These are phyloP conservation scores for Mobula birostris DNA, from an alignment of 2,113 vertebrate genomes.

Conservation along the genomic window DNA sequence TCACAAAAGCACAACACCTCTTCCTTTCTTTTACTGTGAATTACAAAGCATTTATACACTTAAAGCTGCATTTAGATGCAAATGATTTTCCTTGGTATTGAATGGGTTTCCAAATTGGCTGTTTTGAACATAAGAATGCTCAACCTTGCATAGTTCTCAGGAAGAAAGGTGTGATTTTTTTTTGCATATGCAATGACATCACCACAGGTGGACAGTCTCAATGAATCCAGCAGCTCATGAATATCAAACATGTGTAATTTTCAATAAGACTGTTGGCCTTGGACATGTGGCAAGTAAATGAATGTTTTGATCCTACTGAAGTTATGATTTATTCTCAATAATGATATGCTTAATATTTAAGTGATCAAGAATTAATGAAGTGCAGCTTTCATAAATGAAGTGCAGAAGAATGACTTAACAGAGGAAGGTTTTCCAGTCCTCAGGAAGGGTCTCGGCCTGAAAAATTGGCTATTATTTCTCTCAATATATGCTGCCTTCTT, in stretches of 20 bases:
- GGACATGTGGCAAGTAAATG: background rate
- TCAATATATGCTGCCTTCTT: too few relatives aligned
- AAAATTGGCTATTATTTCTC: too few relatives aligned
- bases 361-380: background rate
- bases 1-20: background rate
- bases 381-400: background rate
- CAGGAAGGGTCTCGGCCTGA: too few relatives aligned
- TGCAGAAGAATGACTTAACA: too few relatives aligned
- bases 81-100: background rate
- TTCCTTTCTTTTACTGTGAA: conserved; percentile 3
- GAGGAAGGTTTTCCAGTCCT: too few relatives aligned
- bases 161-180: background rate
- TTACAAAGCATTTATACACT: conserved; percentile 19
- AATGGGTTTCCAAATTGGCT: background rate
- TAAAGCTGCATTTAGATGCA: background rate
- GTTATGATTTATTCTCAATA: background rate
- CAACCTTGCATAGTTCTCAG: background rate
- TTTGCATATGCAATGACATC: background rate
- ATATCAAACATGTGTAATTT: background rate
- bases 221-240: background rate
- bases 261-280: background rate
- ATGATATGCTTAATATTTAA: background rate
- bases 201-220: background rate
- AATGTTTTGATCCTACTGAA: background rate
- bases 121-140: background rate